Evolutionary conservation across 2,113 vertebrate genomes (phyloP).

Genomic region (Ceyx cyanopectus): DNA sequence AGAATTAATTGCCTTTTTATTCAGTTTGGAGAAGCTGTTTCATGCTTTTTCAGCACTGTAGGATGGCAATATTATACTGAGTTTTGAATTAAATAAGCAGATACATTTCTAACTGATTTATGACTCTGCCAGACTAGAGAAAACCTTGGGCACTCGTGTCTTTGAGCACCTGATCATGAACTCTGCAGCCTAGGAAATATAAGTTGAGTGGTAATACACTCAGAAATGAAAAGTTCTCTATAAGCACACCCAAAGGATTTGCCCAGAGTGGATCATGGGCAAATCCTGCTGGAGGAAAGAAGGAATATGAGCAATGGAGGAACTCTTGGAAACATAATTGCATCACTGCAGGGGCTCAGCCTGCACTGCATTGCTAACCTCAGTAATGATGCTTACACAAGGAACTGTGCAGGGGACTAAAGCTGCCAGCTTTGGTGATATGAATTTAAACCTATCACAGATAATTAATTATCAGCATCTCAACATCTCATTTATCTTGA

Average conservation of each 20-base stretch:
- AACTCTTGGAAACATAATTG: neutral
- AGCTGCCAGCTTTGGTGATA: neutral
- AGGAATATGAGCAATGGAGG: neutral
- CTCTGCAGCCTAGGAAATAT: neutral
- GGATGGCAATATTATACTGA: neutral
- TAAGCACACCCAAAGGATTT: neutral
- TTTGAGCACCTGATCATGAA: neutral
- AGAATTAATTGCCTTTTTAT: neutral
- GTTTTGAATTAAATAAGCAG: neutral
- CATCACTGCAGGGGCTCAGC: neutral
- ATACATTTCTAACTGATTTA: neutral
- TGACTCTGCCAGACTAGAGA: neutral
- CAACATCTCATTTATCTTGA: neutral
- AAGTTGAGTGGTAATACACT: neutral
- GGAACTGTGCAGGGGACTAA: neutral
- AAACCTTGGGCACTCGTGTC: neutral
- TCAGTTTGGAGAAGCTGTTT: neutral
- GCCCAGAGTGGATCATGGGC: neutral
- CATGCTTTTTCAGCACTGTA: neutral
- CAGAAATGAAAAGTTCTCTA: neutral
- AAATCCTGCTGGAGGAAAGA: neutral
- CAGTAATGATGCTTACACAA: neutral
- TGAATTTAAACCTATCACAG: neutral
- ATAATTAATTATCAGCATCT: neutral
- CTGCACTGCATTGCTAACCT: neutral